A percentile compares a stretch with the other conserved stretches of the same genome.
These are phyloP conservation scores for Cranoglanis bouderius DNA, from an alignment of 2,113 vertebrate genomes.

Conservation along the genomic window DNA sequence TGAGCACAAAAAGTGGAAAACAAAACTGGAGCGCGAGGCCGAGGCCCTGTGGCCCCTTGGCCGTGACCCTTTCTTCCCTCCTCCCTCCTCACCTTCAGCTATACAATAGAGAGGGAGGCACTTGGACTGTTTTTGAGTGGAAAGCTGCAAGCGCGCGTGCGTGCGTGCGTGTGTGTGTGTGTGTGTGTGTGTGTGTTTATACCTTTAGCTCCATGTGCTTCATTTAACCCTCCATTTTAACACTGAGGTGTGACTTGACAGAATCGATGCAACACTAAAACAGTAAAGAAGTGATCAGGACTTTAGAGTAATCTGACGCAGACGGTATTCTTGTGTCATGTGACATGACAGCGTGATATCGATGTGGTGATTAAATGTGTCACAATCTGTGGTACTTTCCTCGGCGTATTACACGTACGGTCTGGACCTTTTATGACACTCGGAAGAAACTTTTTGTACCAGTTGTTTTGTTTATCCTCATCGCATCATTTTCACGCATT, in stretches of 20 bases:
- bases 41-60: slow-evolving; percentile 60
- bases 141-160: background rate
- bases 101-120: slow-evolving; percentile 81
- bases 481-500: background rate
- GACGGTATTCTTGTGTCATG: background rate
- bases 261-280: background rate
- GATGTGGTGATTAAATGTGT: background rate
- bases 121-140: slow-evolving; percentile 63
- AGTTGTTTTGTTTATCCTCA: background rate
- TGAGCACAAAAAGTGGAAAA: slow-evolving; percentile 78
- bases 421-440: background rate
- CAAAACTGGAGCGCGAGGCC: slow-evolving; percentile 72
- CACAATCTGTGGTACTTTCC: background rate
- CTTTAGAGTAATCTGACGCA: background rate
- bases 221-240: background rate
- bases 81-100: slow-evolving; percentile 70
- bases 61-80: slow-evolving; percentile 55
- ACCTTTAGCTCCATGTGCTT: slow-evolving; percentile 36
- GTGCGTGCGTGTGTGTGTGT: slow-evolving; percentile 57
- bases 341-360: background rate
- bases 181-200: slow-evolving; percentile 46
- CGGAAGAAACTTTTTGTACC: background rate
- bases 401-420: background rate
- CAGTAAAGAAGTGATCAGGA: background rate
- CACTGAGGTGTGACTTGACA: background rate